Conservation (phyloP, 2,888 invertebrate species). For the Tribolium freemani region DNA sequence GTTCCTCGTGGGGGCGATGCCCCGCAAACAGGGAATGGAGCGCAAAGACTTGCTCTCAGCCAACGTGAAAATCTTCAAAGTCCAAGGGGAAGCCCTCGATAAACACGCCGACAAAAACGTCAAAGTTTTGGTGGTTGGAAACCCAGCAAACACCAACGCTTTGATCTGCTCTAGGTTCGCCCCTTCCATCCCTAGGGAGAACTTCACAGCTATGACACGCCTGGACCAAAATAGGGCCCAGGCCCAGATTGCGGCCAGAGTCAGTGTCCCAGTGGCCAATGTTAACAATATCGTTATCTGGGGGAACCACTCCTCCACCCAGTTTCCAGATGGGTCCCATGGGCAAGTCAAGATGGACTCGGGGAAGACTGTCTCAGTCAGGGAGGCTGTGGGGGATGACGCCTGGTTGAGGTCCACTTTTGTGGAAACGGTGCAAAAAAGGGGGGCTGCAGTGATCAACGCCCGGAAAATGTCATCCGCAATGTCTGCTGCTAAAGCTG, state of each 20-base stretch:
- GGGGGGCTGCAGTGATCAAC: slow-evolving; percentile 97
- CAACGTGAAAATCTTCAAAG: slow-evolving; percentile 98
- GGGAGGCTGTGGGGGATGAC: slow-evolving; percentile 84
- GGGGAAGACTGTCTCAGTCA: slow-evolving; percentile 73
- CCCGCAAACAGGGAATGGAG: slow-evolving; percentile 98
- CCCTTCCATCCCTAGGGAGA: slow-evolving; percentile 94
- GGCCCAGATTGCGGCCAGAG: slow-evolving; percentile 85
- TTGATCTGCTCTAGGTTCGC: slow-evolving; percentile 95
- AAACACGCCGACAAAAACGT: slow-evolving; percentile 71
- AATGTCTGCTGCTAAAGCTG: slow-evolving; percentile 99
- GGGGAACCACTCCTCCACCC: slow-evolving; percentile 99
- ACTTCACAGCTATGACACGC: slow-evolving; percentile 98
- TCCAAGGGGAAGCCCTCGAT: slow-evolving; percentile 94
- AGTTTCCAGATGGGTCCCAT: slow-evolving; percentile 93
- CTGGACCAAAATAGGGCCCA: slow-evolving; percentile 98
- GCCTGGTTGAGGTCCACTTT: slow-evolving; percentile 86
- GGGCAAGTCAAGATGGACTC: slow-evolving; percentile 72
- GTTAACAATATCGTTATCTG: slow-evolving; percentile 94
- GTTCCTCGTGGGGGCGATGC: slow-evolving; percentile 98
- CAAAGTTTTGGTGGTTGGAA: slow-evolving; percentile 97
- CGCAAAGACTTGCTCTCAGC: slow-evolving; percentile 97
- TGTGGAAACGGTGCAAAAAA: slow-evolving; percentile 93
- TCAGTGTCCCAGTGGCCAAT: slow-evolving; percentile 78
- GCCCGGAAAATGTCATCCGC: slow-evolving; percentile 99
- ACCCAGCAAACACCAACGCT: slow-evolving; percentile 99